A percentile compares a stretch with the other conserved stretches of the same genome.
These are phyloP conservation scores for Cololabis saira DNA, from an alignment of 2,113 vertebrate genomes.

Conservation along the genomic window DNA sequence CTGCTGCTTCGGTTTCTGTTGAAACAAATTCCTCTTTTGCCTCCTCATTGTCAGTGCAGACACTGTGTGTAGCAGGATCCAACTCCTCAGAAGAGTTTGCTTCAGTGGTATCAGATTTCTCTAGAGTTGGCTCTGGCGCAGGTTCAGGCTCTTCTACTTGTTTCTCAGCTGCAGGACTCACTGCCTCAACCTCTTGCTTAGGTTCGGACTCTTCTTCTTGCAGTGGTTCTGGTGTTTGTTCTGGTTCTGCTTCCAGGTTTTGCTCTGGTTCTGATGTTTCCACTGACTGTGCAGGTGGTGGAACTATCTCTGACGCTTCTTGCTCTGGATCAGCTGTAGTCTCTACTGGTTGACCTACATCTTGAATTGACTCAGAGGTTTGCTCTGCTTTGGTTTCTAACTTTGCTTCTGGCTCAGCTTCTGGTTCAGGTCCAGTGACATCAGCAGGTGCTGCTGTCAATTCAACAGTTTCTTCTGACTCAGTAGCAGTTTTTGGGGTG, in stretches of 20 bases:
- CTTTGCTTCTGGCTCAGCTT: slow-evolving; percentile 19
- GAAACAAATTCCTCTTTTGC: slow-evolving; percentile 32
- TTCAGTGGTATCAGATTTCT: slow-evolving; percentile 21
- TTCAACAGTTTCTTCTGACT: slow-evolving; percentile 44
- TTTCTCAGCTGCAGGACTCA: slow-evolving; percentile 24
- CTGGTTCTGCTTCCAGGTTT: slow-evolving; percentile 13
- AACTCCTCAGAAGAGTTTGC: slow-evolving; percentile 18
- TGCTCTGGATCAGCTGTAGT: slow-evolving; percentile 2
- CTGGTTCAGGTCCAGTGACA: slow-evolving; percentile 31
- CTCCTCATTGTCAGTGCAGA: slow-evolving; percentile 17
- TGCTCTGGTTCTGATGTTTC: slow-evolving; percentile 2
- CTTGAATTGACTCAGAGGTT: neutral
- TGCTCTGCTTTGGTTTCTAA: slow-evolving; percentile 17
- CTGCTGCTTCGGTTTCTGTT: slow-evolving; percentile 23
- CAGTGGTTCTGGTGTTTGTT: slow-evolving; percentile 4
- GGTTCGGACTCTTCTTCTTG: slow-evolving; percentile 13
- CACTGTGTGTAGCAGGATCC: slow-evolving; percentile 20
- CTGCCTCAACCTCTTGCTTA: slow-evolving; percentile 9
- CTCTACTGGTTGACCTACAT: slow-evolving; percentile 3
- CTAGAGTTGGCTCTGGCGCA: slow-evolving; percentile 21
- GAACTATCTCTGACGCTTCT: slow-evolving; percentile 22
- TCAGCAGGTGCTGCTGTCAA: slow-evolving; percentile 39
- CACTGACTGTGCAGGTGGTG: neutral
- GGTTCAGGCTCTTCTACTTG: slow-evolving; percentile 11
- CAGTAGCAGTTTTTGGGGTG: slow-evolving; percentile 50